Evolutionary conservation across 2,888 invertebrate genomes (phyloP), one percentile per base, ranked within the genome.

Genomic region (Hyposoter didymator): DNA sequence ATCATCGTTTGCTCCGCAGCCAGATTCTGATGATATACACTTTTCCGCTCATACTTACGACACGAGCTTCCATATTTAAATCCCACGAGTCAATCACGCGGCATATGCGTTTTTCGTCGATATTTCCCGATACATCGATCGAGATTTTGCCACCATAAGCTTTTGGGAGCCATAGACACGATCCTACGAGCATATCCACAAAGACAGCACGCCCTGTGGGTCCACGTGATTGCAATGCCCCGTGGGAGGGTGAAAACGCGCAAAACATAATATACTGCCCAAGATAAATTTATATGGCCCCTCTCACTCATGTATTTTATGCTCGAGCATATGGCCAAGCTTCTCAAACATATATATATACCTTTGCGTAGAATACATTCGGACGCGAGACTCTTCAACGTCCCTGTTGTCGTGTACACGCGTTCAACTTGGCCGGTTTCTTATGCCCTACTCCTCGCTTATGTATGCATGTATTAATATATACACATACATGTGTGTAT

Each of bases 191-290:
- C n/a, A n/a, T 85, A 75, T 79, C 85, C 83, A 79, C 85, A 87
- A 86, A 81, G 78, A 70, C 55, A 45, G 52, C 62, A 62, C 83
- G 84, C 80, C 69, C 73, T 28, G 80, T 62, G 88, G 75, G 74
- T 69, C 88, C 85, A 84, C 90, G 89, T 90, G 90, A 91, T 91
- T 91, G 90, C 88, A 87, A 66, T 87, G 87, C 87, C 88, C 82
- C 88, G 88, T 87, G 86, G 88, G 87, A 87, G 91, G 91, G 89
- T 91, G 88, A 89, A 89, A 74, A 59, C 90, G 85, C 89, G 87
- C 89, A 89, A 91, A 91, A 90, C 90, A 90, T 91, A 90, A 92
- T 91, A 89, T 88, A 89, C 89, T 82, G 91, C 87, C 88, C 88
- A 90, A 90, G 89, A 89, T 88, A 89, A 91, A 90, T 89, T 88